phyloP scores from a whole-genome alignment of 2,888 invertebrate species.

The Helleia helle region DNA sequence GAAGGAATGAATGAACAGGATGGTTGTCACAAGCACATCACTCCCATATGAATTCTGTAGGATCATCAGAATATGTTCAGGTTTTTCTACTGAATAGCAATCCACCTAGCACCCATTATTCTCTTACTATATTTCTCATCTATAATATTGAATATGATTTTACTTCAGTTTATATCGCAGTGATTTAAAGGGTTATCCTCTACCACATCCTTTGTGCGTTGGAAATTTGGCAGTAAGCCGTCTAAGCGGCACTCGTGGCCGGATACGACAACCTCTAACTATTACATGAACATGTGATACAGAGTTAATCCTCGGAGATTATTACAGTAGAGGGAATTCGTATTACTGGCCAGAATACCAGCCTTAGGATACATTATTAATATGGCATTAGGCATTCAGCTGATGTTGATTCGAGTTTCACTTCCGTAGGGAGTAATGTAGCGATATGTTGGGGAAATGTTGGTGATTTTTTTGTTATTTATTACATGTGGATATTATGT shows the following conservation, averaged over 20 bases:
- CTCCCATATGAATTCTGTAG: too few relatives aligned
- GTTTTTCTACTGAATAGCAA: too few relatives aligned
- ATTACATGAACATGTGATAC: conserved; percentile 18
- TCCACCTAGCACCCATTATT: too few relatives aligned
- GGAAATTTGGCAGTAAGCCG: conserved; percentile 21
- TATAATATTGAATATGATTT: too few relatives aligned
- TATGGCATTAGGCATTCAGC: background rate
- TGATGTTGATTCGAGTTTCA: background rate
- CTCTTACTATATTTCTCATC: too few relatives aligned
- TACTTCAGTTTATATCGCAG: too few relatives aligned
- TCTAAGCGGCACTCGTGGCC: conserved; percentile 20
- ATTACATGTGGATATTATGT: too few relatives aligned
- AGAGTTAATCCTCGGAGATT: conserved; percentile 23
- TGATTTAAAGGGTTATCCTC: conserved; percentile 17
- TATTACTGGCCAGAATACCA: conserved; percentile 13
- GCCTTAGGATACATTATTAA: background rate
- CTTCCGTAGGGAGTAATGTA: conserved; percentile 4
- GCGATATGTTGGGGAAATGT: background rate
- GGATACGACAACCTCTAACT: conserved; percentile 24
- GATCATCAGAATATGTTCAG: too few relatives aligned
- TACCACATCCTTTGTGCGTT: conserved; percentile 26
- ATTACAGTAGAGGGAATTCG: conserved; percentile 19
- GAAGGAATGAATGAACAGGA: too few relatives aligned
- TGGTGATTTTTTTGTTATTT: background rate
- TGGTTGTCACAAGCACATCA: too few relatives aligned